These are phyloP conservation scores for Thereva unica DNA, from an alignment of 2,888 invertebrate species.

Conservation along the genomic window DNA sequence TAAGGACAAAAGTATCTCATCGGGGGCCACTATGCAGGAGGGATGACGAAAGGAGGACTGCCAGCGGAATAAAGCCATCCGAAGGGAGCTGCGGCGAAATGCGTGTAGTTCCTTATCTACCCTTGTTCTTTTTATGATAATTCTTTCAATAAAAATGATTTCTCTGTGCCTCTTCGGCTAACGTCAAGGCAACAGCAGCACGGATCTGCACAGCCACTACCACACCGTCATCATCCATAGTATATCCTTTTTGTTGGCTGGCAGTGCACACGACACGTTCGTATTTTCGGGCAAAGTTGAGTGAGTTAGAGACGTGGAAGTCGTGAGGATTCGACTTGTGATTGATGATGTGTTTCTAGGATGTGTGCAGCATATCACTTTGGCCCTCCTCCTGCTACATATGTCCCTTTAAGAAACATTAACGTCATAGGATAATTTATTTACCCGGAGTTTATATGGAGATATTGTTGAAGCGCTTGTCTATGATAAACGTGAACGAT, in stretches of 20 bases:
- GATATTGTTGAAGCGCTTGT: slow-evolving; percentile 2
- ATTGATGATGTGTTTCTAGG: slow-evolving; percentile 32
- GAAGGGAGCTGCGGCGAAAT: slow-evolving; percentile 4
- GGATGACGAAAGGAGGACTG: slow-evolving; percentile 3
- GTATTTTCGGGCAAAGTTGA: slow-evolving; percentile 9
- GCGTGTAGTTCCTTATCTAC: slow-evolving; percentile 34
- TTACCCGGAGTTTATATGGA: slow-evolving; percentile 21
- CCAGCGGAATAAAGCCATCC: slow-evolving; percentile 22
- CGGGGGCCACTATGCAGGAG: too few species aligned
- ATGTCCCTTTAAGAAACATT: slow-evolving; percentile 46
- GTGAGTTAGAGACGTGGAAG: slow-evolving; percentile 6
- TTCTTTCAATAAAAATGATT: slow-evolving; percentile 36
- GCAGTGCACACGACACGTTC: not conserved
- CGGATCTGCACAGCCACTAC: too few species aligned
- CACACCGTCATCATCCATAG: too few species aligned
- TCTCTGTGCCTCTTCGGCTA: too few species aligned
- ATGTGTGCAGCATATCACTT: slow-evolving; percentile 34
- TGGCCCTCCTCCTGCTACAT: slow-evolving; percentile 33
- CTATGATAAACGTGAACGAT: slow-evolving; percentile 17
- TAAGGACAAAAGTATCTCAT: too few species aligned
- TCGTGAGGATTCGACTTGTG: slow-evolving; percentile 16
- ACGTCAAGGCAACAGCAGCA: slow-evolving; percentile 5
- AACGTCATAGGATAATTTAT: slow-evolving; percentile 39
- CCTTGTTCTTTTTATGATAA: slow-evolving; percentile 36
- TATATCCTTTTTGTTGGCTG: too few species aligned